phyloP scores from a whole-genome alignment of 2,113 vertebrate species.

The Callorhinus ursinus region DNA sequence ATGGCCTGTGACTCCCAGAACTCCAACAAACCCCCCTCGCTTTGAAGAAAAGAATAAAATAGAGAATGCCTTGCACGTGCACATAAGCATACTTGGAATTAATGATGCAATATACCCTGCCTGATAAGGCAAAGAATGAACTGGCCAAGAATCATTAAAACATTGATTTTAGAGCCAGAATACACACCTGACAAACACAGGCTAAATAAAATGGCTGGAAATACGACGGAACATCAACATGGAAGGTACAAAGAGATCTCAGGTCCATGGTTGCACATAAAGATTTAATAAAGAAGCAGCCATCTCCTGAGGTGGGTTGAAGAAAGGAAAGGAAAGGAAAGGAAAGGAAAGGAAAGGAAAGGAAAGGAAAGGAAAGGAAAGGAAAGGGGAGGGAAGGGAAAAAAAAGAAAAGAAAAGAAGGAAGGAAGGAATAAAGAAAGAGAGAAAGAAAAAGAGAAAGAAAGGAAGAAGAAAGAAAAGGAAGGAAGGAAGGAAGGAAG shows the following conservation, averaged over 20 bases:
- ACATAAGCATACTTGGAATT: neutral
- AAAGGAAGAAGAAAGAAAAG: neutral
- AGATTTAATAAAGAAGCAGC: slow-evolving; percentile 52
- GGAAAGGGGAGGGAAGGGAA: neutral
- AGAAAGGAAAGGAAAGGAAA: neutral
- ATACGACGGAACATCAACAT: neutral
- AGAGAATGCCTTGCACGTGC: neutral
- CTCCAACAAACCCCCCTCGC: neutral
- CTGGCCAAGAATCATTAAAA: neutral
- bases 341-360: neutral
- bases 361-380: neutral
- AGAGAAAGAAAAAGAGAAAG: neutral
- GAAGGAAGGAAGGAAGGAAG: neutral
- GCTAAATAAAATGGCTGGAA: neutral
- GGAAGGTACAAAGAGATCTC: neutral
- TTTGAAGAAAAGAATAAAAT: slow-evolving; percentile 16
- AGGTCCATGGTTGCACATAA: neutral
- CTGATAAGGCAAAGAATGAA: slow-evolving; percentile 19
- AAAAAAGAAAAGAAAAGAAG: rapidly evolving
- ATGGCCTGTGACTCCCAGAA: neutral
- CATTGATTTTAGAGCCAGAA: neutral
- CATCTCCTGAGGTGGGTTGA: neutral
- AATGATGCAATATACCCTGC: neutral
- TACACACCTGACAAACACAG: neutral
- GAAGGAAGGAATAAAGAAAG: neutral